Base-by-base conservation (phyloP, 2,888 invertebrate species). In the Theretra japonica region DNA sequence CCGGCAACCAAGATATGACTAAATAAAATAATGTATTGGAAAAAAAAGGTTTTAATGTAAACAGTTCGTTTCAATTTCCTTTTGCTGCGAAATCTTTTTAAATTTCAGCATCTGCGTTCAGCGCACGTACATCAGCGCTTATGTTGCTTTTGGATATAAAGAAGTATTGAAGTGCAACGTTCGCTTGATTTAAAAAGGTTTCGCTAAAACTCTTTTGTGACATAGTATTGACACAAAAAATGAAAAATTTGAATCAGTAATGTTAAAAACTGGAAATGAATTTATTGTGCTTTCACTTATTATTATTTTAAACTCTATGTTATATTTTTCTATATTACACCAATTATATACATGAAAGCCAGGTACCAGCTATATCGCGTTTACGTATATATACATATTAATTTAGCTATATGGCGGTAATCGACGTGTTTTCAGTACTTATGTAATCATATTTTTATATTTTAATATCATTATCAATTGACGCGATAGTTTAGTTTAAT, bases 351-450 rank as follows among this genome's bases (percentile, higher is more conserved):
- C 57, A 69, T 33, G 33, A 69, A 65, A 65, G 65, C 65, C 48
- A 48, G 23, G 41, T 65, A 65, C 48, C 65, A 65, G 48, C 65
- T 65, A 65, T 48, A 48, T 65, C 48, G 23, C 48, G 65, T 60
- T 59, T 62, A 72, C 25, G 73, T 68, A 25, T 77, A 76, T 80
- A 75, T 77, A 81, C 76, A 81, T 57, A 72, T 69, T 60, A 77
- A 77, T 78, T 76, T 76, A 17, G 23, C 19, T 70, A 65, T 71
- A 71, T 53, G 70, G 70, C 70, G 70, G 70, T 71, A 65, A 65
- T 53, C 56, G 70, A 80, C 76, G 79, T 74, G 76, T 74, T 33
- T 71, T 73, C 41, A 41, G 73, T 73, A 73, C 75, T 76, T 59
- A 72, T 57, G 73, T 73, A 77, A 41, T 56, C 28, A 30, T 69